Conservation (phyloP, 2,888 invertebrate genomes). For the Latrodectus elegans region DNA sequence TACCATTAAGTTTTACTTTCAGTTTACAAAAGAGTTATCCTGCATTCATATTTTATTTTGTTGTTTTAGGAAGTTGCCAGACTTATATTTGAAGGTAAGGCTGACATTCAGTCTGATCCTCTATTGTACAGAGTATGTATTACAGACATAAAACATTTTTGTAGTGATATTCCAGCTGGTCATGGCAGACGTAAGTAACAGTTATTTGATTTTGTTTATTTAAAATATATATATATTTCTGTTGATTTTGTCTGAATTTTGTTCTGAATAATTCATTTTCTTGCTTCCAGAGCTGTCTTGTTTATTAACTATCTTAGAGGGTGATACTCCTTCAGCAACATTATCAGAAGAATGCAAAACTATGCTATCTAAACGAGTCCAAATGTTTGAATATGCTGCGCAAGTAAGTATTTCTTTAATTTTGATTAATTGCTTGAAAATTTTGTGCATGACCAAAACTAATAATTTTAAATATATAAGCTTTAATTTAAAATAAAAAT, state of each 20-base stretch:
- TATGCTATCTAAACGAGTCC: slow-evolving; percentile 86
- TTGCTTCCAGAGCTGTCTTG: slow-evolving; percentile 75
- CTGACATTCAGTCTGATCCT: slow-evolving; percentile 97
- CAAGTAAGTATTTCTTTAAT: slow-evolving; percentile 72
- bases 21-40: not conserved
- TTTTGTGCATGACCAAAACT: too few species aligned
- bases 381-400: slow-evolving; percentile 93
- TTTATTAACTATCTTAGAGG: slow-evolving; percentile 76
- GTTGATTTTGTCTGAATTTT: not conserved
- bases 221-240: too few species aligned
- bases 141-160: slow-evolving; percentile 80
- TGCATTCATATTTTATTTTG: not conserved
- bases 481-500: too few species aligned
- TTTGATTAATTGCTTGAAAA: too few species aligned
- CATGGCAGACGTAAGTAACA: slow-evolving; percentile 88
- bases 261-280: not conserved
- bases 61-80: slow-evolving; percentile 84
- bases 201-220: not conserved
- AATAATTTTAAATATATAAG: too few species aligned
- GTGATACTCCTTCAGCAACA: slow-evolving; percentile 82
- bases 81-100: slow-evolving; percentile 87
- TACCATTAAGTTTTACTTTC: not conserved
- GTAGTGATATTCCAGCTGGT: slow-evolving; percentile 83
- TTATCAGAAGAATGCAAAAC: slow-evolving; percentile 86
- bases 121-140: slow-evolving; percentile 90